Conservation (phyloP, 2,113 vertebrate genomes). For the Sceloporus tristichus region DNA sequence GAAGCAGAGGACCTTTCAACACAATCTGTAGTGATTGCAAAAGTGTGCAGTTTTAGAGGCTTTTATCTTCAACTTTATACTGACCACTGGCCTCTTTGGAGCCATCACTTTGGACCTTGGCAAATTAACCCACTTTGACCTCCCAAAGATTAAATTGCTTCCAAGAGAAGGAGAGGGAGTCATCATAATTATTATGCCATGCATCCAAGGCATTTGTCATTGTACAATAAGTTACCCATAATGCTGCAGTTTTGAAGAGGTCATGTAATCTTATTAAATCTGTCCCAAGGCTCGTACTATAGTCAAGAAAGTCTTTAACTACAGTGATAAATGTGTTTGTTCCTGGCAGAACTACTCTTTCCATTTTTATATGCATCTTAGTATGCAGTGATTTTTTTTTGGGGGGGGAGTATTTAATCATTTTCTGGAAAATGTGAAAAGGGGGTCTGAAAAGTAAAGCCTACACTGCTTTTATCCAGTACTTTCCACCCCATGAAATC, state of each 20-base stretch:
- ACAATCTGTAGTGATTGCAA: slow-evolving; percentile 66
- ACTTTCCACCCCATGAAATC: slow-evolving; percentile 32
- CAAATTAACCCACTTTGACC: slow-evolving; percentile 68
- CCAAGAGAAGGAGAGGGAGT: slow-evolving; percentile 41
- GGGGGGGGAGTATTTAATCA: slow-evolving; percentile 36
- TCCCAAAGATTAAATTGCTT: slow-evolving; percentile 59
- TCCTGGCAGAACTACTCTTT: slow-evolving; percentile 5
- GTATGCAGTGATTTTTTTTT: slow-evolving; percentile 36
- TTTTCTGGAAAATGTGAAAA: slow-evolving; percentile 37
- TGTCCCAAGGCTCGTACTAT: slow-evolving; percentile 41
- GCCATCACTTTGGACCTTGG: slow-evolving; percentile 49
- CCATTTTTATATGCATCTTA: slow-evolving; percentile 54
- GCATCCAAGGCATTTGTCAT: slow-evolving; percentile 59
- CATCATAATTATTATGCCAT: slow-evolving; percentile 63
- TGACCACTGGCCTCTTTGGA: background rate
- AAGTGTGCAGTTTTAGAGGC: slow-evolving; percentile 43
- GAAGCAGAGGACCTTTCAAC: slow-evolving; percentile 50
- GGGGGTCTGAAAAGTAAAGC: slow-evolving; percentile 31
- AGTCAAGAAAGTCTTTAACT: slow-evolving; percentile 39
- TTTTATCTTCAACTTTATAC: slow-evolving; percentile 54
- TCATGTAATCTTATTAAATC: slow-evolving; percentile 70
- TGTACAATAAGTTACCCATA: slow-evolving; percentile 65
- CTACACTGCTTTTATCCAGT: background rate
- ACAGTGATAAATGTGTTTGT: slow-evolving; percentile 61
- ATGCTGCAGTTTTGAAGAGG: slow-evolving; percentile 57